A percentile compares a stretch with the other conserved stretches of the same genome.
These are phyloP conservation scores for Drosophila santomea DNA, from an alignment of 1,140 invertebrate species.

Conservation along the genomic window DNA sequence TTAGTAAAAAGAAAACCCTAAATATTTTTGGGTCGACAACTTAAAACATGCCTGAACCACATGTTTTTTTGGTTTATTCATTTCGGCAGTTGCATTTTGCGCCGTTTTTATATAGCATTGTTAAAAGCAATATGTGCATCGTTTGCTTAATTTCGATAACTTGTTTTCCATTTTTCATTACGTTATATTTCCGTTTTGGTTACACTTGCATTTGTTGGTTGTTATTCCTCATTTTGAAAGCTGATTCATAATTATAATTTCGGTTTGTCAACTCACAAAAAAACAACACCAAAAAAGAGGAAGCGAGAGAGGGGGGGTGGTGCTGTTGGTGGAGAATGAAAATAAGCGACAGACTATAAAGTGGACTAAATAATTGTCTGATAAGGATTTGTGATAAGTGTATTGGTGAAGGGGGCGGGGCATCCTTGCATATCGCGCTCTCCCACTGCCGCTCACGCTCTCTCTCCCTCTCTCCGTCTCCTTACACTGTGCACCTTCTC, in stretches of 20 bases:
- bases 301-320: too few species aligned
- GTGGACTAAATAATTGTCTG: constrained; percentile 49
- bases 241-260: constrained; percentile 82
- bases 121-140: constrained; percentile 27
- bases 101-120: constrained; percentile 7
- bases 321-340: too few species aligned
- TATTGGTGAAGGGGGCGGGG: not conserved
- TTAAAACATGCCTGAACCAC: constrained; percentile 29
- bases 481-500: too few species aligned
- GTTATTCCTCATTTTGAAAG: constrained; percentile 35
- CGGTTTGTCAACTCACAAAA: constrained; percentile 49
- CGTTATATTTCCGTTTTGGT: constrained; percentile 57
- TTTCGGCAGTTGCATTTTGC: constrained; percentile 23
- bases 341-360: constrained; percentile 31
- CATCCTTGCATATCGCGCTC: not conserved
- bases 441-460: not conserved
- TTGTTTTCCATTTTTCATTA: constrained; percentile 33
- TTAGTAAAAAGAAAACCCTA: not conserved
- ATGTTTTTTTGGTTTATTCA: constrained; percentile 27
- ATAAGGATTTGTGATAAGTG: constrained; percentile 40
- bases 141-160: constrained; percentile 35
- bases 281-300: not conserved
- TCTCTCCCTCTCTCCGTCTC: not conserved
- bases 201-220: constrained; percentile 36
- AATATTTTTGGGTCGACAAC: constrained; percentile 12